Evolutionary conservation across 1,140 invertebrate species (phyloP), one percentile per base, ranked within the genome.

Genomic region (Lepidostoma basale): DNA sequence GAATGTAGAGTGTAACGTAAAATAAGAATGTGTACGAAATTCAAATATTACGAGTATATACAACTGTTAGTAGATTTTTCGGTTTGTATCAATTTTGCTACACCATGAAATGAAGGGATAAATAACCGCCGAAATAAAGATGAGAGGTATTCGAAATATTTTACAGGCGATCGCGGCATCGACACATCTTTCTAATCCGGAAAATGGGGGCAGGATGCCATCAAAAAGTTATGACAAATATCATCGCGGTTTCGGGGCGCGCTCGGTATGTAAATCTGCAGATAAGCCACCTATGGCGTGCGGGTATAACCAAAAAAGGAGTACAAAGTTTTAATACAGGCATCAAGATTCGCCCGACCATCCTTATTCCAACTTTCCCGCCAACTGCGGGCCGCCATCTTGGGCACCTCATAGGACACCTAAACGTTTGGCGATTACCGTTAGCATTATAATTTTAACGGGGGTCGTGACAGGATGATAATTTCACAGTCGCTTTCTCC

Each of bases 311-410:
- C 36, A 12, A 62, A 68, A 68, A 68, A 68, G 47, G 58, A 62
- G 58, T 62, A 54, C 58, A 54, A 68, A 68, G 67, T 68, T 68
- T 68, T 68, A 68, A 68, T 68, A 68, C 47, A 68, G 67, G 59
- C 59, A 54, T 62, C 39, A 49, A 44, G 45, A 39, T 68, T 52
- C 44, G 25, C 30, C 67, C 12, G 63, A 62, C 67, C 63, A 62
- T 68, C 59, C 42, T 62, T 54, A 68, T 62, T 54, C 49, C 39
- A 68, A 62, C 47, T 68, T 68, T 62, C 44, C 40, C 26, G 18
- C 20, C 30, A 56, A 26, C 23, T 56, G 36, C 14, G 23, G 18
- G 23, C 18, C 28, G 26, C 28, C 9, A n/a, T n/a, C n/a, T n/a
- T n/a, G n/a, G n/a, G n/a, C n/a, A n/a, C n/a, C n/a, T n/a, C n/a